Evolutionary conservation across 92 coral and sea anemone species (phyloP), one percentile per base, ranked within the genome.

Genomic region (Porites lobata): DNA sequence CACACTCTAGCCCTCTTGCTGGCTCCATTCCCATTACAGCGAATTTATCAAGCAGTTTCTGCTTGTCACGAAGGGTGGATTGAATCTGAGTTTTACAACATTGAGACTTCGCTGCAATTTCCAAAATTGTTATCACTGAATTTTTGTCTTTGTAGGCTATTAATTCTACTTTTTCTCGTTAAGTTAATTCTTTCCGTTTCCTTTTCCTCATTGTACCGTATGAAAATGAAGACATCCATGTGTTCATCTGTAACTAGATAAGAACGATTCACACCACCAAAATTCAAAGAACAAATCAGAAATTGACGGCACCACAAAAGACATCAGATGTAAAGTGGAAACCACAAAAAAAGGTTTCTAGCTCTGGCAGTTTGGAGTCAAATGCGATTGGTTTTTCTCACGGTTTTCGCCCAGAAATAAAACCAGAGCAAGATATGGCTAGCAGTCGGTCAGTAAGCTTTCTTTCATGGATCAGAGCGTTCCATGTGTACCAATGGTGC

Each of bases 371-470:
- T 29, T 29, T 29, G 32, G 4, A 29, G 32, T 17, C 47, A 38
- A 20, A 72, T 21, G 52, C 50, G 21, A 14, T 57, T 72, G 61
- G 77, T 72, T 72, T 72, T 72, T 58, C 77, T 43, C 18, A 57
- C 50, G 77, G 18, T 72, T 72, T 50, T 72, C 57, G 59, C 3
- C 18, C 77, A 43, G 10, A 50, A 29, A 29, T 29, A 72, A 72
- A 72, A 72, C 59, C 59, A 38, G 77, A 72, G n/a, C 59, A 72
- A 84, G 88, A 84, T 77, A 84, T 84, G 88, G 81, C 82, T 84
- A 84, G 88, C 88, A 84, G 82, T 84, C 88, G 63, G 63, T 84
- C 88, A 84, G 70, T 86, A 86, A 86, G 89, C 89, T 59, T 86
- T 86, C 89, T 86, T 59, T 86, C 89, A 77, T 77, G 84, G 89